A percentile compares a stretch with the other conserved stretches of the same genome.
Conservation (phyloP, 1,140 invertebrate species). For the Magallana ariakensis region DNA sequence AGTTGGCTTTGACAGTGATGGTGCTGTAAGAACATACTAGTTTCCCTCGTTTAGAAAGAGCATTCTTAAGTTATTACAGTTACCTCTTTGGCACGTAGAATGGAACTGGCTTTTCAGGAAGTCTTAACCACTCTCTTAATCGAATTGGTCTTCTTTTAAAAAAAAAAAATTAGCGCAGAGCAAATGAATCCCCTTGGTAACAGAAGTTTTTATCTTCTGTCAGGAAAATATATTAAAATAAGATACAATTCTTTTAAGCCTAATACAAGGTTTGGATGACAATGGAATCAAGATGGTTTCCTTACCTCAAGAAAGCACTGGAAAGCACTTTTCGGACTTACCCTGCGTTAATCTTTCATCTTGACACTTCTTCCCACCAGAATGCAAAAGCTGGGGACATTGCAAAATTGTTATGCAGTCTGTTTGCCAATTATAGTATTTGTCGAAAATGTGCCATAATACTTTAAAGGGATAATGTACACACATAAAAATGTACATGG, state of each 20-base stretch:
- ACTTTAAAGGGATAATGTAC: neutral
- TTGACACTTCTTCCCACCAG: neutral
- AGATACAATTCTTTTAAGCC: neutral
- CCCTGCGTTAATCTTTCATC: neutral
- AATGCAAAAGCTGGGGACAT: too few relatives aligned
- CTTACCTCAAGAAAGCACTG: slow-evolving; percentile 22
- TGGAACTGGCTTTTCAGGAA: neutral
- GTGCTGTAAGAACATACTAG: neutral
- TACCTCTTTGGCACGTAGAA: neutral
- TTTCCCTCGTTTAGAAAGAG: neutral
- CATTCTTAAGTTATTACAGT: neutral
- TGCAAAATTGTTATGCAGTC: too few relatives aligned
- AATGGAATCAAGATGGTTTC: neutral
- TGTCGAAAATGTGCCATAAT: neutral
- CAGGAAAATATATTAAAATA: slow-evolving; percentile 8
- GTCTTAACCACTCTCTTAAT: neutral
- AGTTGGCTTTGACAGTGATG: neutral
- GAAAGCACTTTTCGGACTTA: slow-evolving; percentile 10
- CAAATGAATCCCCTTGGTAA: neutral
- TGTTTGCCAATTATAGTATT: neutral
- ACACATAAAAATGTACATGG: neutral
- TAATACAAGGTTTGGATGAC: neutral
- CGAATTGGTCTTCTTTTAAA: neutral
- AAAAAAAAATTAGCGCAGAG: neutral
- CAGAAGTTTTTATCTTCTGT: neutral